A percentile compares a stretch with the other conserved stretches of the same genome.
Evolutionary conservation across 2,797 vertebrate species (phyloP).

Genomic region (Chrysocyon brachyurus): DNA sequence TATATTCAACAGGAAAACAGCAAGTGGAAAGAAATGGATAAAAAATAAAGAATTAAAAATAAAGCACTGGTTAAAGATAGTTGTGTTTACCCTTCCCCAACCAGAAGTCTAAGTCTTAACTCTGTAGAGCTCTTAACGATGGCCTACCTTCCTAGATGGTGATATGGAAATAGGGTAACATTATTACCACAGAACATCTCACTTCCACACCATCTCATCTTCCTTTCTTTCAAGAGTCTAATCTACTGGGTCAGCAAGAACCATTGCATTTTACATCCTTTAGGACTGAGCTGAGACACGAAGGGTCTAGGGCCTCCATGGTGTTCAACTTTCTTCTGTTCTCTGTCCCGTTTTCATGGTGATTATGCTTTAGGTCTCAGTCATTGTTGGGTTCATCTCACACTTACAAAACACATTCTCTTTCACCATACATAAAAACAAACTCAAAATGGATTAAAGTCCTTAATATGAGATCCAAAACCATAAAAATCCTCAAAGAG

Average conservation of each 20-base stretch:
- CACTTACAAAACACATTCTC: constrained; percentile 20
- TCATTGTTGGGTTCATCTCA: background rate
- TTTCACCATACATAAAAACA: background rate
- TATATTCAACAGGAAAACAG: background rate
- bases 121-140: background rate
- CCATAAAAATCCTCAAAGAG: background rate
- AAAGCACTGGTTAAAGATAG: background rate
- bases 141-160: background rate
- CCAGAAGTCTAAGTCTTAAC: background rate
- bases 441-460: background rate
- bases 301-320: background rate
- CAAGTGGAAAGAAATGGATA: constrained; percentile 2
- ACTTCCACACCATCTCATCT: background rate
- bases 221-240: background rate
- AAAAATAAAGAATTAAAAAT: background rate
- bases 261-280: background rate
- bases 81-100: background rate
- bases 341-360: background rate
- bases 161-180: background rate
- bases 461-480: background rate
- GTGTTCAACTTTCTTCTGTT: background rate
- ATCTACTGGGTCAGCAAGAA: background rate
- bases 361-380: background rate
- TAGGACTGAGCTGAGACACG: background rate
- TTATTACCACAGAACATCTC: background rate